These are phyloP conservation scores for Hemichromis elongatus DNA, from an alignment of 2,113 vertebrate species.

Conservation along the genomic window DNA sequence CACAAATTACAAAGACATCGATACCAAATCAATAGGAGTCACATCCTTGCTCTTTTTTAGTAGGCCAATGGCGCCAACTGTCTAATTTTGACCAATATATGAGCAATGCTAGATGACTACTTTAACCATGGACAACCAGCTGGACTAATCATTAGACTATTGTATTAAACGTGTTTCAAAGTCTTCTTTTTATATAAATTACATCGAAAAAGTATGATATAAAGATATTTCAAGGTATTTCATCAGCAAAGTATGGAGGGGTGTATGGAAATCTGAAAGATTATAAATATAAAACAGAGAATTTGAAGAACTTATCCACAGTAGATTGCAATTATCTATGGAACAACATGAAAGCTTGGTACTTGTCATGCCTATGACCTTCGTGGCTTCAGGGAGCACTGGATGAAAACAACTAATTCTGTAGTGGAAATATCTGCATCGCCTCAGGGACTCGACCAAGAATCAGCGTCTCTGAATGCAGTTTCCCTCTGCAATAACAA, in stretches of 20 bases:
- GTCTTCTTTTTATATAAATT: not conserved
- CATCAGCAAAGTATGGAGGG: not conserved
- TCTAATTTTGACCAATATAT: slow-evolving; percentile 22
- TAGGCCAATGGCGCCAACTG: slow-evolving; percentile 38
- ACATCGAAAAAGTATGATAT: not conserved
- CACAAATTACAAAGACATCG: slow-evolving; percentile 30
- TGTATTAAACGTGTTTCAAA: not conserved
- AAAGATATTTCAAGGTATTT: not conserved
- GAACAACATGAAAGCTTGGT: not conserved
- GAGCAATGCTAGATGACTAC: not conserved
- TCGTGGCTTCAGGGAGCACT: not conserved
- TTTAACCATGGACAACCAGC: rapidly evolving
- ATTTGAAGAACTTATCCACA: not conserved
- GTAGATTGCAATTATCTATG: not conserved
- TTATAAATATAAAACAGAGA: not conserved
- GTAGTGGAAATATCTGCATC: not conserved
- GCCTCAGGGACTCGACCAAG: not conserved
- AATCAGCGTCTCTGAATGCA: not conserved
- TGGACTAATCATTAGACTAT: not conserved
- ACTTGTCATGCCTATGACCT: not conserved
- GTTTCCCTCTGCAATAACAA: not conserved
- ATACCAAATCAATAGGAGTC: slow-evolving; percentile 37
- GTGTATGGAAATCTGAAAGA: not conserved
- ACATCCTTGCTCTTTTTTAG: slow-evolving; percentile 32
- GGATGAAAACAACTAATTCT: not conserved